Evolutionary conservation across 2,888 invertebrate species (phyloP), one percentile per base, ranked within the genome.

Genomic region (Heliconius cydno): DNA sequence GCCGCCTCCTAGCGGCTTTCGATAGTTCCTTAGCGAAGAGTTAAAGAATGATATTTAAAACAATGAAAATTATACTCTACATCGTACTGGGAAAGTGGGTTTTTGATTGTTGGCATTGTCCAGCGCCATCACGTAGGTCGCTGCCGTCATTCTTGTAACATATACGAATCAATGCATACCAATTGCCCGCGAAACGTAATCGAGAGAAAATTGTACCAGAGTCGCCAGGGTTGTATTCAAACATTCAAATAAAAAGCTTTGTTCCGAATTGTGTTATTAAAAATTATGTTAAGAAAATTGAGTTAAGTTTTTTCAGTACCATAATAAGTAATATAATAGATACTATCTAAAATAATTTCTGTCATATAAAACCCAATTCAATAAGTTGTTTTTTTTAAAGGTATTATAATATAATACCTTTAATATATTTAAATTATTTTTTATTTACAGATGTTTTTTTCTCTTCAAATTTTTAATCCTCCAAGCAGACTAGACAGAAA

Each of bases 101-200:
- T 86, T 86, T 88, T 13, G 38, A 71, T 71, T 63, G 77, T 9
- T 74, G 60, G 3, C 73, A 60, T 81, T 66, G 78, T 79, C 83
- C 82, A 85, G 84, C 83, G 85, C 85, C 82, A 81, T 84, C 92
- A 90, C 90, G 90, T 90, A 87, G 85, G 82, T 81, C 81, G 88
- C 87, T 93, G 91, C 89, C 92, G 92, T 94, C 94, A 94, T 92
- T 89, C 90, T 86, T 88, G 93, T 94, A 94, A 94, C 93, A 90
- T 84, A 88, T 84, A 86, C 85, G 88, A 87, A 85, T 83, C 82
- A 82, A 83, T 87, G 92, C 92, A 94, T 94, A 92, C 89, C 83
- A 92, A 94, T 91, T 85, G 84, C 88, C 89, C 84, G 85, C 85
- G 87, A 86, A 89, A 92, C 92, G 94, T 94, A 94, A 94, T 92